phyloP scores from a whole-genome alignment of 2,113 vertebrate genomes.

The Malurus alboscapulatus region DNA sequence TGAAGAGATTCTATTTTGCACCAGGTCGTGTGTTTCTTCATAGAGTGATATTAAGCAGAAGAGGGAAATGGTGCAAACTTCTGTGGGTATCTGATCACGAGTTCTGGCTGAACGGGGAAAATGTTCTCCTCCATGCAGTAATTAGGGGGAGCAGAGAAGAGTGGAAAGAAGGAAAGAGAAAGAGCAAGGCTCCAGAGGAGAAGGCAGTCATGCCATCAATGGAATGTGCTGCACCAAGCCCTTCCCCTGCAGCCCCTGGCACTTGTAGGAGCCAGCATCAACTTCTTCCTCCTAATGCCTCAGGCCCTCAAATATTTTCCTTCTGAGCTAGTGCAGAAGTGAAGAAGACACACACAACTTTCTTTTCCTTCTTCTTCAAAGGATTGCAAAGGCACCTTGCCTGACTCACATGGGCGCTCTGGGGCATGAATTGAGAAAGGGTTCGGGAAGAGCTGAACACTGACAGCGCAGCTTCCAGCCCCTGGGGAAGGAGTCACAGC shows the following conservation, averaged over 20 bases:
- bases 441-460: background rate
- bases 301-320: background rate
- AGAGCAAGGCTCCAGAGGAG: background rate
- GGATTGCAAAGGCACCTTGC: fast-evolving
- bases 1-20: background rate
- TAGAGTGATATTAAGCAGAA: background rate
- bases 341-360: background rate
- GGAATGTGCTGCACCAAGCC: fast-evolving
- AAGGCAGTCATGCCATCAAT: background rate
- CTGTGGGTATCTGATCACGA: background rate
- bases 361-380: background rate
- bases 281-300: background rate
- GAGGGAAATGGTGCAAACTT: background rate
- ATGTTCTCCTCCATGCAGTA: background rate
- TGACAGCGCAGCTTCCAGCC: background rate
- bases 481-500: background rate
- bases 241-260: fast-evolving
- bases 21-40: background rate
- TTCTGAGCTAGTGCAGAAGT: background rate
- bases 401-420: background rate
- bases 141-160: background rate
- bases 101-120: background rate
- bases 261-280: background rate
- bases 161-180: background rate
- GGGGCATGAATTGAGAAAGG: background rate